Percentiles rank a stretch among this genome's conserved stretches.
Evolutionary conservation across 2,888 invertebrate genomes (phyloP).

Genomic region (Oxycera nigricornis): DNA sequence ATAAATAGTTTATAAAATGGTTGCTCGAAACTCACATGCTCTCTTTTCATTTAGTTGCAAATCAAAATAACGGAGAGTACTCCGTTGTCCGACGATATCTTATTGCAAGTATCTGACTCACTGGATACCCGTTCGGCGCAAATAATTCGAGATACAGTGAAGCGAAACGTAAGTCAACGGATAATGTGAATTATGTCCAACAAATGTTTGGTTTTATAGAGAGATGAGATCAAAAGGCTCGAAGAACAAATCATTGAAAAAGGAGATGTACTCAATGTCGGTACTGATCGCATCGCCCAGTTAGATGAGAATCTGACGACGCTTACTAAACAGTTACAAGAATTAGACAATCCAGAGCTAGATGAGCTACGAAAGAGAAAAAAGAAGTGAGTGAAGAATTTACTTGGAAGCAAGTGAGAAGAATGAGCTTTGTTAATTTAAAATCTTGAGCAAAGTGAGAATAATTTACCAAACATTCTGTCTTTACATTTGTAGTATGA

Average conservation of each 20-base stretch:
- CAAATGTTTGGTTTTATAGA: constrained; percentile 62
- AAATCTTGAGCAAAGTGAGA: not conserved
- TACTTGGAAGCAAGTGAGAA: too few relatives aligned
- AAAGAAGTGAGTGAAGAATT: constrained; percentile 63
- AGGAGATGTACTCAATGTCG: constrained; percentile 66
- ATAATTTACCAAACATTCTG: not conserved
- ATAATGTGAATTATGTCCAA: constrained; percentile 2
- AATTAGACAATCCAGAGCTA: constrained; percentile 63
- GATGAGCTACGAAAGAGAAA: constrained; percentile 65
- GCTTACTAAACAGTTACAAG: constrained; percentile 69
- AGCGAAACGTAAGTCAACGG: constrained; percentile 71
- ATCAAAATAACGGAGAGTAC: constrained; percentile 64
- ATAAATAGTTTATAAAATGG: too few relatives aligned
- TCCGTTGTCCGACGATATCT: constrained; percentile 67
- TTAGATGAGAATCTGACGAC: constrained; percentile 74
- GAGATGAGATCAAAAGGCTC: constrained; percentile 74
- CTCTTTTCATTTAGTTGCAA: constrained; percentile 62
- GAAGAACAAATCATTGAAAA: constrained; percentile 70
- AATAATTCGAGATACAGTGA: constrained; percentile 72
- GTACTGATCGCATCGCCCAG: constrained; percentile 72
- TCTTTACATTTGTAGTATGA: constrained; percentile 64
- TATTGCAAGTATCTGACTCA: constrained; percentile 71
- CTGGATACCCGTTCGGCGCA: constrained; percentile 71
- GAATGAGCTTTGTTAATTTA: too few relatives aligned
- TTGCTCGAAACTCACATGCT: not conserved